Evolutionary conservation across 92 coral and sea anemone genomes (phyloP).

Genomic region (Zoanthus sansibaricus): DNA sequence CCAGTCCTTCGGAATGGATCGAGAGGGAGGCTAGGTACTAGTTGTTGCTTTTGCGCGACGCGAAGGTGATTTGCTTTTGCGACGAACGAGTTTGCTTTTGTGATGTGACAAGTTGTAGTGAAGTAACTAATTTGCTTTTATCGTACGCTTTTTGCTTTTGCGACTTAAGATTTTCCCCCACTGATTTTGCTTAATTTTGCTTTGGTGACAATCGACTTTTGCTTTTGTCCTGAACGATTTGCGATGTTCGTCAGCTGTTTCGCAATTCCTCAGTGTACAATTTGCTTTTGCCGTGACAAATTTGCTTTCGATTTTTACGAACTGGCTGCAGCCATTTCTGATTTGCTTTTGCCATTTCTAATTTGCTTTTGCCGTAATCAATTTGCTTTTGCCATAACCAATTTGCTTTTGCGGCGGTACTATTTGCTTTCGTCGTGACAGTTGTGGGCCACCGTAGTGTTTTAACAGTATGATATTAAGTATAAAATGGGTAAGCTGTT

Average conservation of each 20-base stretch:
- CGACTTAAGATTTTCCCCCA: neutral
- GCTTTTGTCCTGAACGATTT: slow-evolving; percentile 41
- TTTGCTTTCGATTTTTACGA: too few relatives aligned
- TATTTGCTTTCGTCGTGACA: too few relatives aligned
- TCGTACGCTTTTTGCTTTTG: slow-evolving; percentile 18
- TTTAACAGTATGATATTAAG: too few relatives aligned
- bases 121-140: slow-evolving; percentile 23
- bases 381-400: too few relatives aligned
- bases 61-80: slow-evolving; percentile 26
- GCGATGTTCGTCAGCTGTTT: slow-evolving; percentile 33
- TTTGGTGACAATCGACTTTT: too few relatives aligned
- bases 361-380: too few relatives aligned
- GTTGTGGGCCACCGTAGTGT: too few relatives aligned
- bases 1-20: slow-evolving; percentile 18
- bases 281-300: slow-evolving; percentile 44
- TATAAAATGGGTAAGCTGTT: too few relatives aligned
- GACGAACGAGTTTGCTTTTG: slow-evolving; percentile 27
- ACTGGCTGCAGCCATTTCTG: too few relatives aligned
- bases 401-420: too few relatives aligned
- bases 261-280: slow-evolving; percentile 34
- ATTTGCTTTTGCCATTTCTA: too few relatives aligned
- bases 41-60: slow-evolving; percentile 26
- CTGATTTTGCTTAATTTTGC: too few relatives aligned
- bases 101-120: neutral
- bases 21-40: slow-evolving; percentile 23